phyloP scores from a whole-genome alignment of 2,113 vertebrate species.

The Lampris incognitus region DNA sequence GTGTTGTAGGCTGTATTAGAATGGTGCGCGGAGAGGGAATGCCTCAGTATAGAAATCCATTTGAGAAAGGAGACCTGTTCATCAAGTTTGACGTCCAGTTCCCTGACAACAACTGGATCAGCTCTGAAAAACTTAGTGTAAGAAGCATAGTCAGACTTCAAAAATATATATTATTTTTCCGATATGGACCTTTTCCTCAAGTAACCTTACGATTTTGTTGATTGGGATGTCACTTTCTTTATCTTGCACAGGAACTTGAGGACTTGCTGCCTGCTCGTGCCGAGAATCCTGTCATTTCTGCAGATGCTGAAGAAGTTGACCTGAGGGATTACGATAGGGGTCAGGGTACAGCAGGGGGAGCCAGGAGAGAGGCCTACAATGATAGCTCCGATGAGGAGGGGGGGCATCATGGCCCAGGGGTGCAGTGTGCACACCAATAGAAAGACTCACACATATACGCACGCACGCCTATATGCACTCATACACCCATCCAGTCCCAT shows the following conservation, averaged over 20 bases:
- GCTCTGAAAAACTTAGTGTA: constrained; percentile 95
- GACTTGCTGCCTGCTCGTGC: constrained; percentile 95
- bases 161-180: background rate
- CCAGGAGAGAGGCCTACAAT: constrained; percentile 94
- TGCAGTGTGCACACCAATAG: constrained; percentile 98
- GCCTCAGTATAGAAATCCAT: constrained; percentile 98
- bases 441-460: constrained; percentile 57
- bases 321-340: constrained; percentile 94
- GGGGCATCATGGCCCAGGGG: constrained; percentile 94
- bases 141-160: constrained; percentile 62
- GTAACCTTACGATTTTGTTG: background rate
- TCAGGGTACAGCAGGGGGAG: constrained; percentile 89
- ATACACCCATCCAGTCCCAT: constrained; percentile 62
- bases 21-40: constrained; percentile 96
- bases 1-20: constrained; percentile 86
- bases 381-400: constrained; percentile 98
- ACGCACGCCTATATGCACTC: constrained; percentile 39
- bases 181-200: background rate
- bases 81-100: constrained; percentile 98
- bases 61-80: constrained; percentile 98
- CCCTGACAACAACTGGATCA: constrained; percentile 99
- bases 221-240: background rate
- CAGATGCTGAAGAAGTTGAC: constrained; percentile 96
- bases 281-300: constrained; percentile 88
- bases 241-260: constrained; percentile 89